A percentile compares a stretch with the other conserved stretches of the same genome.
Conservation (phyloP, 2,797 vertebrate species). For the Cryptoprocta ferox region DNA sequence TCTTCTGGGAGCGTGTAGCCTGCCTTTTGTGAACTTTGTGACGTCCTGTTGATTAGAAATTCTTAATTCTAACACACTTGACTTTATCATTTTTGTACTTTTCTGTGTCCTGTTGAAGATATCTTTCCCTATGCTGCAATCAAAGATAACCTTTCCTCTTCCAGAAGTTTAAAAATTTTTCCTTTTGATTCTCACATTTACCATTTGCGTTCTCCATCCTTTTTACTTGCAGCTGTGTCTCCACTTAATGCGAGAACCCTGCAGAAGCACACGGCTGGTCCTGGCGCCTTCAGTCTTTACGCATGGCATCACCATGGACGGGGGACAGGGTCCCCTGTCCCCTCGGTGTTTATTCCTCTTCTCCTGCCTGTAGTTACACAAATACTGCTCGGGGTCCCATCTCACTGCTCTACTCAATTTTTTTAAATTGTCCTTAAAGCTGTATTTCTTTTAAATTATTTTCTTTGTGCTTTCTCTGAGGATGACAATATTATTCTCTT, state of each 20-base stretch:
- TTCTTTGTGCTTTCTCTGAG: neutral
- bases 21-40: neutral
- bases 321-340: too few species aligned
- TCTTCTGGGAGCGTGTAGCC: neutral
- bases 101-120: neutral
- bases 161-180: too few species aligned
- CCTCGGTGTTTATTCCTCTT: too few species aligned
- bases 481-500: neutral
- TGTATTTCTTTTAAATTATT: neutral
- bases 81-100: neutral
- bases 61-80: neutral
- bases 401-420: neutral
- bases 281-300: neutral
- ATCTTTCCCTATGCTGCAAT: neutral
- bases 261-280: too few species aligned
- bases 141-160: neutral
- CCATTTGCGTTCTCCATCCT: neutral
- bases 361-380: neutral
- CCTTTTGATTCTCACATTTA: too few species aligned
- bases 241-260: accelerated
- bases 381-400: neutral
- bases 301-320: neutral
- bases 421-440: neutral
- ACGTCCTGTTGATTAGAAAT: neutral
- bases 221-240: accelerated